Evolutionary conservation across 2,113 vertebrate species (phyloP).

Genomic region (Microcebus griseorufus): DNA sequence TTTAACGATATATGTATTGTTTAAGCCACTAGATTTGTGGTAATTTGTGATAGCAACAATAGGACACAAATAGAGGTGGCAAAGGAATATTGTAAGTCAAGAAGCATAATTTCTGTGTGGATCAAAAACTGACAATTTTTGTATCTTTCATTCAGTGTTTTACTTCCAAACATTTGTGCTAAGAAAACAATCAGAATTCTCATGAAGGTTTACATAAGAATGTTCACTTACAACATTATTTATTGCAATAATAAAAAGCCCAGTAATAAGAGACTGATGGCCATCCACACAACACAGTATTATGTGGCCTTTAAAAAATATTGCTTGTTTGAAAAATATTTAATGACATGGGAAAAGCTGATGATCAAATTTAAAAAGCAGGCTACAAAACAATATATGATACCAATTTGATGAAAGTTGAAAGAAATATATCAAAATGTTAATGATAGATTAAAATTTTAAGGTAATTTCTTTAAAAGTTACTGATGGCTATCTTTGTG

Average conservation of each 20-base stretch:
- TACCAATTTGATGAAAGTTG: background rate
- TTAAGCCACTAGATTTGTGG: background rate
- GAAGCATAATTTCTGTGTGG: background rate
- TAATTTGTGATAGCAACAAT: background rate
- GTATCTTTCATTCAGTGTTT: slow-evolving; percentile 7
- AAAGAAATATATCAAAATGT: slow-evolving; percentile 37
- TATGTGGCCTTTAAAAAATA: background rate
- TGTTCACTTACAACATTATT: background rate
- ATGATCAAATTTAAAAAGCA: background rate
- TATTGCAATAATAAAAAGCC: background rate
- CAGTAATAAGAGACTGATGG: background rate
- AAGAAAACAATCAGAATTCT: slow-evolving; percentile 28
- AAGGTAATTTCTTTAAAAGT: background rate
- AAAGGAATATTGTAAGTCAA: background rate
- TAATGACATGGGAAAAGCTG: background rate
- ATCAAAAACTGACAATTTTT: background rate
- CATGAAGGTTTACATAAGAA: background rate
- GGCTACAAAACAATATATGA: background rate
- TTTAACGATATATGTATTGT: background rate
- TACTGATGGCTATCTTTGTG: slow-evolving; percentile 20
- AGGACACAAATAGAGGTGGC: background rate
- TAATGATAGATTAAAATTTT: slow-evolving; percentile 5
- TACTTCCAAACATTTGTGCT: background rate
- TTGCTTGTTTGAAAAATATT: background rate
- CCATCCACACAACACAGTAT: background rate